Evolutionary conservation across 92 coral and sea anemone genomes (phyloP).

Genomic region (Parazoanthus swiftii): DNA sequence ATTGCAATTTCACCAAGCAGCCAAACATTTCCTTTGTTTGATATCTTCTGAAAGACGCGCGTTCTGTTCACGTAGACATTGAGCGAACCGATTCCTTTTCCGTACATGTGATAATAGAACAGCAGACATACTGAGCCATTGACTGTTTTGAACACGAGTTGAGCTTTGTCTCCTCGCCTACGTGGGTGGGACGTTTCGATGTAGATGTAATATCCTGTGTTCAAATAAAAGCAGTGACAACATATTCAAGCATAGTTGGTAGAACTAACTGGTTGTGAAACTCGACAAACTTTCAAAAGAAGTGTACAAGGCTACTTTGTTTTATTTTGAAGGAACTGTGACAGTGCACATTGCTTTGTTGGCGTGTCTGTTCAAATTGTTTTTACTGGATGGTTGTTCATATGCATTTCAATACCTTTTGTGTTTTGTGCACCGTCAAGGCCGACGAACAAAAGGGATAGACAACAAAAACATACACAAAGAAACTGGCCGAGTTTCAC

Average conservation of each 20-base stretch:
- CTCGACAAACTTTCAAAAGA: too few species aligned
- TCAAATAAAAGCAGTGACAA: neutral
- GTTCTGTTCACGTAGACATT: conserved; percentile 20
- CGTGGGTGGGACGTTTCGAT: conserved; percentile 8
- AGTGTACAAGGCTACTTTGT: too few species aligned
- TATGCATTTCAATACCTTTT: too few species aligned
- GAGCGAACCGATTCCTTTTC: neutral
- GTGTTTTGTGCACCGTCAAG: too few species aligned
- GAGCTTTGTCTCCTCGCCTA: neutral
- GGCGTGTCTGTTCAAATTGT: too few species aligned
- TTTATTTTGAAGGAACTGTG: too few species aligned
- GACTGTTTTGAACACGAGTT: neutral
- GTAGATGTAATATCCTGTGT: neutral
- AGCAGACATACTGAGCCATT: neutral
- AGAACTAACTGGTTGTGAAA: too few species aligned
- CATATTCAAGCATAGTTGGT: neutral
- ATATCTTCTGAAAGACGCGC: conserved; percentile 6
- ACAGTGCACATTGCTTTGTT: too few species aligned
- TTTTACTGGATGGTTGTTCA: too few species aligned
- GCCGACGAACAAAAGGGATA: too few species aligned
- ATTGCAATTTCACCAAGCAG: neutral
- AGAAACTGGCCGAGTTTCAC: too few species aligned
- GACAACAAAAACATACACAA: too few species aligned
- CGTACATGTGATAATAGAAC: conserved; percentile 21
- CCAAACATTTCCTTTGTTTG: conserved; percentile 2